phyloP scores from a whole-genome alignment of 1,140 invertebrate species.

The Trialeurodes vaporariorum region DNA sequence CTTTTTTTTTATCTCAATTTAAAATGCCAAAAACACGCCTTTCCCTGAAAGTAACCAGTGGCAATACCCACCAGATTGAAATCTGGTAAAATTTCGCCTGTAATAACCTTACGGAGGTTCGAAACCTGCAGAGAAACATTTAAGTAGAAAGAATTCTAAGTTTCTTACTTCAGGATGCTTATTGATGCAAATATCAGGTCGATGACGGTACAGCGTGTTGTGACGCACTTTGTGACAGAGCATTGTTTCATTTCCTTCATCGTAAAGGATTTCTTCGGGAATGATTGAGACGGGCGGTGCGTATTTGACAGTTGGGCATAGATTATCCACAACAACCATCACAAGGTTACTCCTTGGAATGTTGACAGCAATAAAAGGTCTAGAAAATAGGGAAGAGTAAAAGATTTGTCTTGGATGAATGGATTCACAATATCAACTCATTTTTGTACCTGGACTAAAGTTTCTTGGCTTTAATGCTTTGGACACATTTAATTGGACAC shows the following conservation, averaged over 20 bases:
- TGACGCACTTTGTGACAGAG: constrained; percentile 30
- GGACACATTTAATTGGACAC: no score
- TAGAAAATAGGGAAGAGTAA: constrained; percentile 28
- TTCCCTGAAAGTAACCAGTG: no score
- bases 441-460: no score
- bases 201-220: constrained; percentile 31
- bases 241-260: constrained; percentile 20
- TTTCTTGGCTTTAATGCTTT: no score
- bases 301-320: constrained; percentile 36
- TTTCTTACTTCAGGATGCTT: constrained; percentile 36
- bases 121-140: no score
- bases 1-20: no score
- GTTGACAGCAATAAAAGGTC: constrained; percentile 68
- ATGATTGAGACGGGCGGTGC: constrained; percentile 21
- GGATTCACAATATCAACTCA: no score
- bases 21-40: no score
- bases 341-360: constrained; percentile 75
- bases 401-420: neutral
- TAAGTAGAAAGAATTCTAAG: no score
- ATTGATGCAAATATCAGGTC: constrained; percentile 33
- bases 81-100: no score
- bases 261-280: constrained; percentile 31
- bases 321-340: constrained; percentile 61
- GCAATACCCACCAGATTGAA: no score
- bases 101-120: no score